Base-by-base conservation (phyloP, 2,888 invertebrate species). In the Anthophora plumipes region DNA sequence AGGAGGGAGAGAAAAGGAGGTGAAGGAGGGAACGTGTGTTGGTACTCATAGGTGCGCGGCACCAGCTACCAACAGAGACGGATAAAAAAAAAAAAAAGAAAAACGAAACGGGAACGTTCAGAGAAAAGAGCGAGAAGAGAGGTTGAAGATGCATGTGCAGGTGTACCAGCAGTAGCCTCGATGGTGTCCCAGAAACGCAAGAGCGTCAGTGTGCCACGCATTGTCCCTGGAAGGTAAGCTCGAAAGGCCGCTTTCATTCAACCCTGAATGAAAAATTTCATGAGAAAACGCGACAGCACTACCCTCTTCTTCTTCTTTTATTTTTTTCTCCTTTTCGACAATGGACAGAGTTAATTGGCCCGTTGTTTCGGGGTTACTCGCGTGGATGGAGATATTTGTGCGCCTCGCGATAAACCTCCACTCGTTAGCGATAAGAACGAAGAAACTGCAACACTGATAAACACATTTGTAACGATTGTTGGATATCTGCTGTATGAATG, bases 81-180 rank as follows among this genome's bases (percentile, higher is more conserved):
- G 31, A 31, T 31, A 31, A 31, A 31, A n/a, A n/a, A n/a, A n/a
- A n/a, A n/a, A n/a, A n/a, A n/a, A n/a, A n/a, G n/a, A n/a, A n/a
- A n/a, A 31, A 31, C 4, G 31, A 31, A 31, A 31, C 31, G 31
- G 31, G 31, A 31, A 31, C 31, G 31, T 31, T 1, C 2, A 31
- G 31, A 31, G 31, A 31, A 31, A 31, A 31, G 31, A 31, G 31
- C 31, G 39, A 31, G 9, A 17, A 3, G 25, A 46, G 59, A 67
- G 69, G n/a, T n/a, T n/a, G n/a, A 69, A 55, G 72, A 64, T 75
- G 61, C 77, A 77, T 60, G 74, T 82, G 74, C 55, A 22, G 68
- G 50, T 52, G 77, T 74, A 85, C 75, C 76, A 77, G 77, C 71
- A 63, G 55, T 54, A 80, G 59, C 71, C 50, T 75, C 50, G 48